A percentile compares a stretch with the other conserved stretches of the same genome.
Evolutionary conservation across 2,113 vertebrate genomes (phyloP).

Genomic region (Channa argus): DNA sequence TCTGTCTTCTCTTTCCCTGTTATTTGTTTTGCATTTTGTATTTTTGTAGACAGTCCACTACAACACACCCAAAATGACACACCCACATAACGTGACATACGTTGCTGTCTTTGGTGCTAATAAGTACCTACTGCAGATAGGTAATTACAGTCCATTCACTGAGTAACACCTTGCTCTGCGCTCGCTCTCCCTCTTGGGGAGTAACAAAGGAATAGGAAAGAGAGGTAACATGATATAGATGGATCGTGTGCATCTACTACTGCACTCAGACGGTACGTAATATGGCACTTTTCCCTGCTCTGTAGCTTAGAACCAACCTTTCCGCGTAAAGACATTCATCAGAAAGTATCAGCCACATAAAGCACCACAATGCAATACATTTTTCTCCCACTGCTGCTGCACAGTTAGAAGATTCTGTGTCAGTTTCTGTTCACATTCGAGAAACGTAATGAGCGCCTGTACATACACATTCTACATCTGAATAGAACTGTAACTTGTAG

Average conservation of each 20-base stretch:
- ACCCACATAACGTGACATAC: slow-evolving; percentile 5
- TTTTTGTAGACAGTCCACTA: neutral
- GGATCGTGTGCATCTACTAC: slow-evolving; percentile 45
- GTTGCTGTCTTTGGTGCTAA: slow-evolving; percentile 14
- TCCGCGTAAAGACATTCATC: slow-evolving; percentile 8
- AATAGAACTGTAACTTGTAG: slow-evolving; percentile 35
- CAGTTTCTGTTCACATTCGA: slow-evolving; percentile 18
- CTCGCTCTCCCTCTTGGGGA: slow-evolving; percentile 37
- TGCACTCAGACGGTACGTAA: slow-evolving; percentile 35
- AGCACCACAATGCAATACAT: slow-evolving; percentile 10
- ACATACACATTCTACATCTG: slow-evolving; percentile 41
- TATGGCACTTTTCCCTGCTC: slow-evolving; percentile 7
- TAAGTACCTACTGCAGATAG: slow-evolving; percentile 35
- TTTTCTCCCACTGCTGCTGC: slow-evolving; percentile 7
- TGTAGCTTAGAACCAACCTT: slow-evolving; percentile 21
- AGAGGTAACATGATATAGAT: slow-evolving; percentile 66
- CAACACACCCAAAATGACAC: slow-evolving; percentile 25
- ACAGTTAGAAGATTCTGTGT: slow-evolving; percentile 28
- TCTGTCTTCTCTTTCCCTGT: too few relatives aligned
- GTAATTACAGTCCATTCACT: slow-evolving; percentile 57
- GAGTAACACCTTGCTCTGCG: slow-evolving; percentile 55
- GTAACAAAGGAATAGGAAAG: slow-evolving; percentile 67
- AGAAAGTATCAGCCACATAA: slow-evolving; percentile 16
- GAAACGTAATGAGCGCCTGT: slow-evolving; percentile 10
- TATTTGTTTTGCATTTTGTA: too few relatives aligned